A percentile compares a stretch with the other conserved stretches of the same genome.
phyloP scores from a whole-genome alignment of 2,797 vertebrate species.

The Neoniphon sammara region DNA sequence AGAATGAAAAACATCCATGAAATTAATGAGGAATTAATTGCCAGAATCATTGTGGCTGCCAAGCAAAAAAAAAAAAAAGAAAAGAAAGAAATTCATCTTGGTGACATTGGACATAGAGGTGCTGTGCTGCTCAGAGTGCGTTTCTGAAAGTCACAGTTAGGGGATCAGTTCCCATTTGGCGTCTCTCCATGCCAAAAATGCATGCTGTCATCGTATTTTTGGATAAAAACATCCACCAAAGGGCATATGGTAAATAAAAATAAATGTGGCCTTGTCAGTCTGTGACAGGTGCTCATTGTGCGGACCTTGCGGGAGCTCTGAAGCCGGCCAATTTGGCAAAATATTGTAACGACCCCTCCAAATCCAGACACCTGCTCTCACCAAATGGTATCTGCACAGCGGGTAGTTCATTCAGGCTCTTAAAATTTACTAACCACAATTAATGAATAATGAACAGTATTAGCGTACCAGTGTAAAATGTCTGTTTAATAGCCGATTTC shows the following conservation, averaged over 20 bases:
- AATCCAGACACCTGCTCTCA: slow-evolving; percentile 1
- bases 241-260: not conserved
- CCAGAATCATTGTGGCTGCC: too few species aligned
- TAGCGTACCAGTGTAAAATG: too few species aligned
- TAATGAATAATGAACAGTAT: too few species aligned
- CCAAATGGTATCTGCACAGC: not conserved
- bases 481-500: too few species aligned
- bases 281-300: not conserved
- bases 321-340: not conserved
- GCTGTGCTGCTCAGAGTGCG: too few species aligned
- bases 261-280: not conserved
- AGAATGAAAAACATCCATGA: not conserved
- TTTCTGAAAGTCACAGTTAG: too few species aligned
- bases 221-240: not conserved
- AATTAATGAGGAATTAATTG: too few species aligned
- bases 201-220: not conserved
- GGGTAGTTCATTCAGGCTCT: not conserved
- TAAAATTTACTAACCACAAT: too few species aligned
- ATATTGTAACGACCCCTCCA: slow-evolving; percentile 12
- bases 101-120: not conserved
- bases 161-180: not conserved
- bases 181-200: too few species aligned
- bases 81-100: too few species aligned
- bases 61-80: not conserved
- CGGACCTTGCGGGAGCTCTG: not conserved